These are phyloP conservation scores for Gymnoscopelus braueri DNA, from an alignment of 2,797 vertebrate species.

Conservation along the genomic window DNA sequence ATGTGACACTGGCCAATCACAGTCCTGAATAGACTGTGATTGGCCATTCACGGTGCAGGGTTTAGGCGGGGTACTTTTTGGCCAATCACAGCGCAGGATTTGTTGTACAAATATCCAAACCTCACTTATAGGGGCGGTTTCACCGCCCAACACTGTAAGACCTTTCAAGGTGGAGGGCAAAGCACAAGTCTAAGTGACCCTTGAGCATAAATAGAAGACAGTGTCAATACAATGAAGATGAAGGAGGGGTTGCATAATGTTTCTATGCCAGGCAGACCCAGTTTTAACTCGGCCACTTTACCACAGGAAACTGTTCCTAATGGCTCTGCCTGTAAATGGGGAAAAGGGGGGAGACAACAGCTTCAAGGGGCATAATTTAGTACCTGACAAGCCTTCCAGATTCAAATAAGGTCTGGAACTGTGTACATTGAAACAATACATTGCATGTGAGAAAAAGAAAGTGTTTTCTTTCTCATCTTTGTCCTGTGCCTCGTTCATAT, in stretches of 20 bases:
- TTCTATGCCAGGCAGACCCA: background rate
- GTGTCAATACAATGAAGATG: background rate
- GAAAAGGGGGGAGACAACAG: conserved; percentile 73
- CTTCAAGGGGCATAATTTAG: conserved; percentile 76
- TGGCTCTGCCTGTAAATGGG: conserved; percentile 70
- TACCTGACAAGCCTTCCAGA: conserved; percentile 45
- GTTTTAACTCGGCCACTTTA: conserved; percentile 34
- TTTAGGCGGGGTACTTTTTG: no score
- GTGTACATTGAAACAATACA: background rate
- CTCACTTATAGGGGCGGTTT: no score
- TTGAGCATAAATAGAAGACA: conserved; percentile 1
- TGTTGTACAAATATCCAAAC: no score
- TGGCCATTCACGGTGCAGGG: no score
- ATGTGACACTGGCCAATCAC: no score
- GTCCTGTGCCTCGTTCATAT: conserved; percentile 13
- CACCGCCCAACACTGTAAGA: background rate
- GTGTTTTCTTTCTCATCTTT: conserved; percentile 19
- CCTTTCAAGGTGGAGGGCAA: background rate
- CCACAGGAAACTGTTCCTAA: conserved; percentile 61
- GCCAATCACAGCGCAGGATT: no score
- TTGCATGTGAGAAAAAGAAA: conserved; percentile 2
- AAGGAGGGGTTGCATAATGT: conserved; percentile 6
- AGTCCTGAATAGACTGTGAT: no score
- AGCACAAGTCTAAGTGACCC: background rate
- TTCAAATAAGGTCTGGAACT: background rate